Evolutionary conservation across 2,797 vertebrate genomes (phyloP).

Genomic region (Catamblyrhynchus diadema): DNA sequence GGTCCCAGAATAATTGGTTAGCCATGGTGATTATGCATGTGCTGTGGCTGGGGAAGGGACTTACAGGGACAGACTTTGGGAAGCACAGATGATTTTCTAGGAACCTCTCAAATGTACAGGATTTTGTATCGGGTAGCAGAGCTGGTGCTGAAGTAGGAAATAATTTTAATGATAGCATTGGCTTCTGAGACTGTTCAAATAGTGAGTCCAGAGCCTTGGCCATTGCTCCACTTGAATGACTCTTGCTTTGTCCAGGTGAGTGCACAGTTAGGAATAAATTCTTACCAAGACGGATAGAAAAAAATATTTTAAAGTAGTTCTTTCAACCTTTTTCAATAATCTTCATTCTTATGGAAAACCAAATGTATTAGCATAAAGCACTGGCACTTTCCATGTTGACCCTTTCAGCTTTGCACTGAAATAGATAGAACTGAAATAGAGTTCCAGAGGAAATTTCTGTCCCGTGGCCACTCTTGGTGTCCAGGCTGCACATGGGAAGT

Average conservation of each 20-base stretch:
- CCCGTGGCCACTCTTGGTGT: background rate
- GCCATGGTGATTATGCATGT: slow-evolving; percentile 14
- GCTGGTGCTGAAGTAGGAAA: background rate
- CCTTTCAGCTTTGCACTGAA: background rate
- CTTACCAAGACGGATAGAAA: background rate
- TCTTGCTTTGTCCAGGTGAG: background rate
- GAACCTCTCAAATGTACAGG: background rate
- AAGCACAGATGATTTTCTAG: background rate
- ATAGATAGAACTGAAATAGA: background rate
- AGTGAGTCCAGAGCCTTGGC: background rate
- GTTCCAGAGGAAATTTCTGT: background rate
- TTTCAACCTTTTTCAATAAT: background rate
- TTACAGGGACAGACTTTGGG: background rate
- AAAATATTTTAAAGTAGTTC: background rate
- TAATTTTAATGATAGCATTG: background rate
- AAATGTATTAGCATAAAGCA: background rate
- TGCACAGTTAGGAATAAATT: background rate
- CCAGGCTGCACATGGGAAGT: background rate
- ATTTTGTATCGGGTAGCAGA: background rate
- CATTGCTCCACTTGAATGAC: background rate
- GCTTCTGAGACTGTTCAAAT: background rate
- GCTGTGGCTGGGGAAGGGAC: background rate
- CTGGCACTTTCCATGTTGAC: background rate
- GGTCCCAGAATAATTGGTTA: slow-evolving; percentile 53
- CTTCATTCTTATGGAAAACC: background rate